Evolutionary conservation across 2,888 invertebrate species (phyloP), one percentile per base, ranked within the genome.

Genomic region (Allophyes oxyacanthae): DNA sequence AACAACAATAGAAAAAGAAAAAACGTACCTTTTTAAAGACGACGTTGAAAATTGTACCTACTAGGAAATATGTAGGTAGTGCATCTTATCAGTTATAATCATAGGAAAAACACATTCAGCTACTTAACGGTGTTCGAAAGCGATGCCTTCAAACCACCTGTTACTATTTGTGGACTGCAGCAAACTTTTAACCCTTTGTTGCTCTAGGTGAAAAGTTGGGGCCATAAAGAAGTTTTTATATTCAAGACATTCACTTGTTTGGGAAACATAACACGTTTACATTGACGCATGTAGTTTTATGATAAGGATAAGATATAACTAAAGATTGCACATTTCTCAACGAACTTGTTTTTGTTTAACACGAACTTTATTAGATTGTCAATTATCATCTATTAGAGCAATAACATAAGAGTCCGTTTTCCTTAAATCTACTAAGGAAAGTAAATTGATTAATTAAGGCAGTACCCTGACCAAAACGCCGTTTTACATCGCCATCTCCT

Each of bases 131-230:
- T 52, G 52, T 55, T 41, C 28, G 48, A 49, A 51, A 72, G 52
- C 55, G 46, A 55, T 55, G 74, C 50, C 57, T 61, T 20, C 20
- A 20, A 69, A 74, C 74, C 71, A 72, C 71, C 74, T 72, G 71
- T 72, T 61, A 70, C 37, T 41, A 44, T 41, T 54, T 56, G 40
- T 28, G 15, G 41, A 57, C 41, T 50, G 41, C 20, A 51, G 41
- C 48, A 51, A 69, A 69, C 53, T 69, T 56, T 59, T 49, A 52
- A 57, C 44, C 43, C 28, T 20, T 46, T 32, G 11, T 34, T 52
- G 40, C 34, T 60, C 14, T 15, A 44, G 44, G 53, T 42, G 48
- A 54, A 68, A 61, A 50, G 50, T 20, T 28, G 20, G 32, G 56
- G 7, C 26, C 44, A 45, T 64, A 54, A 49, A 64, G 41, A 63